Evolutionary conservation across 2,113 vertebrate species (phyloP).

Genomic region (Mionectes macconnelli): DNA sequence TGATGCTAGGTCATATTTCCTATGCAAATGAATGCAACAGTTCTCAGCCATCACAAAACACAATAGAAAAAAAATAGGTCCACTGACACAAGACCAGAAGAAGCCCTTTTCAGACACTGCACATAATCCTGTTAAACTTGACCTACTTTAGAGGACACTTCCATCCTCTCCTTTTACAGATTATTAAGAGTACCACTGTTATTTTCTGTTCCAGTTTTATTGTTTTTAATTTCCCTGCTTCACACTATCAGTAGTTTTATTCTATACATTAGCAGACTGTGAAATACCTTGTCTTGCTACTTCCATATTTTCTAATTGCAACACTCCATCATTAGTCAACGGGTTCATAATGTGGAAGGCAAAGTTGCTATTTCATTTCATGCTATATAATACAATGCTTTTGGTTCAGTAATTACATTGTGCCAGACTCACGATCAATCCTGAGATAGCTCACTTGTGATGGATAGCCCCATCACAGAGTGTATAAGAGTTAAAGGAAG

Average conservation of each 20-base stretch:
- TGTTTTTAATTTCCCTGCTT: slow-evolving; percentile 52
- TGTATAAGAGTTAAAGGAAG: slow-evolving; percentile 10
- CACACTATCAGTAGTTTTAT: slow-evolving; percentile 38
- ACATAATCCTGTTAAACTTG: background rate
- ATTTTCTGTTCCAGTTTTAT: slow-evolving; percentile 35
- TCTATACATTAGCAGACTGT: slow-evolving; percentile 13
- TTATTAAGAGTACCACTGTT: slow-evolving; percentile 12
- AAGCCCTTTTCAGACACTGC: background rate
- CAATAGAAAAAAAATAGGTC: background rate
- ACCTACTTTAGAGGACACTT: background rate
- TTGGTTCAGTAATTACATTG: slow-evolving; percentile 67
- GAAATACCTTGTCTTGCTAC: slow-evolving; percentile 45
- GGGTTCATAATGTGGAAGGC: slow-evolving; percentile 43
- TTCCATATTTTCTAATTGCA: slow-evolving; percentile 65
- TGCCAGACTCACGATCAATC: slow-evolving; percentile 55
- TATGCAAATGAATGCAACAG: background rate
- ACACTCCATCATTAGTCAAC: slow-evolving; percentile 67
- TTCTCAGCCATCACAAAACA: background rate
- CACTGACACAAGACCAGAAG: background rate
- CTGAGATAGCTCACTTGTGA: slow-evolving; percentile 64
- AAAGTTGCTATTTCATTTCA: slow-evolving; percentile 66
- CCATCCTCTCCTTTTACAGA: background rate
- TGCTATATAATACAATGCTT: slow-evolving; percentile 61
- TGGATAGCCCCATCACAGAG: slow-evolving; percentile 47
- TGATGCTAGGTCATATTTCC: background rate